These are phyloP conservation scores for Jacana jacana DNA, from an alignment of 2,113 vertebrate species.

Conservation along the genomic window DNA sequence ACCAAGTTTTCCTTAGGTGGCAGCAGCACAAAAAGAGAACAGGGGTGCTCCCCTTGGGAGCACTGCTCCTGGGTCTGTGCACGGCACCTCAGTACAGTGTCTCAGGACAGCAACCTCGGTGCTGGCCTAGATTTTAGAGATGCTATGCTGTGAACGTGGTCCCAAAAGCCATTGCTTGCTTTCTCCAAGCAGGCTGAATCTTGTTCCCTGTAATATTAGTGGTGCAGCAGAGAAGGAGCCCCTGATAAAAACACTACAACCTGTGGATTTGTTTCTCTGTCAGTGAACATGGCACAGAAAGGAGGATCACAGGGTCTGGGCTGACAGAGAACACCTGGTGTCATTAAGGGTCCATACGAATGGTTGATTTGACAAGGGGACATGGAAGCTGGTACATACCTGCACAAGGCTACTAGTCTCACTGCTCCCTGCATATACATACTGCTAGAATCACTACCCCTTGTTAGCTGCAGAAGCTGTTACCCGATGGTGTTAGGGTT, in stretches of 20 bases:
- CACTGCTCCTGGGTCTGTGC: background rate
- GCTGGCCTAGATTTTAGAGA: background rate
- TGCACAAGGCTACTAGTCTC: background rate
- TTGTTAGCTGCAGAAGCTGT: background rate
- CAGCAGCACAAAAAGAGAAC: background rate
- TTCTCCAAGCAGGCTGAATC: background rate
- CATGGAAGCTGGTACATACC: background rate
- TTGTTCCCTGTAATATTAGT: background rate
- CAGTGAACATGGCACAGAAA: background rate
- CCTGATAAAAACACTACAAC: background rate
- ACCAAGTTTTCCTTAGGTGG: background rate
- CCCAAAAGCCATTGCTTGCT: background rate
- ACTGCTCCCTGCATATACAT: background rate
- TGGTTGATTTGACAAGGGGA: background rate
- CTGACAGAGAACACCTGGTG: background rate
- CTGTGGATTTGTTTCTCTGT: background rate
- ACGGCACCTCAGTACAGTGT: rapidly evolving
- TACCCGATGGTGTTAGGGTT: background rate
- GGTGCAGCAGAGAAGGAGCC: background rate
- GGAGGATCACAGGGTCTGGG: background rate
- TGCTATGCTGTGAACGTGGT: background rate
- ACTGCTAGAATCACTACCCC: background rate
- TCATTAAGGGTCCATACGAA: background rate
- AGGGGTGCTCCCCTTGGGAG: background rate
- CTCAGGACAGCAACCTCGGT: background rate